Conservation (phyloP, 2,888 invertebrate species). For the Cyaniris semiargus region DNA sequence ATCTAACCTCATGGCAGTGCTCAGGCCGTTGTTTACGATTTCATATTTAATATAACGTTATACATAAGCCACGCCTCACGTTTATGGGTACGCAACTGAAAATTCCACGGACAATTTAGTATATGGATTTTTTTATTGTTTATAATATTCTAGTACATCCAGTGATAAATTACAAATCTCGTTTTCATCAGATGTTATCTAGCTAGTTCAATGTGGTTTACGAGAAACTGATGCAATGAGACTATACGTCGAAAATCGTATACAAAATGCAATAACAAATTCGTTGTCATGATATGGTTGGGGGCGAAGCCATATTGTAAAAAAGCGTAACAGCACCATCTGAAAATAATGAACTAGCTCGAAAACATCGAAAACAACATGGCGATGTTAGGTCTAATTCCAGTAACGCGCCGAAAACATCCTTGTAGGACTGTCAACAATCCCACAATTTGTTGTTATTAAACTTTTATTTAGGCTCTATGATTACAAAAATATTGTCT, state of each 20-base stretch:
- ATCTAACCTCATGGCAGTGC: conserved; percentile 50
- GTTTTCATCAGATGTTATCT: neutral
- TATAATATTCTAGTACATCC: neutral
- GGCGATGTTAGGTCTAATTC: too few species aligned
- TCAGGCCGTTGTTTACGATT: conserved; percentile 41
- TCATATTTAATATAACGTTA: conserved; percentile 10
- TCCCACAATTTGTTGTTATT: neutral
- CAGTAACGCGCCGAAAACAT: neutral
- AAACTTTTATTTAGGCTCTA: neutral
- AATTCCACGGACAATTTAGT: neutral
- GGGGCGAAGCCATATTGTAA: neutral
- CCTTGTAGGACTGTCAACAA: neutral
- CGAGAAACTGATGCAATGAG: neutral
- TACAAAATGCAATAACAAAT: conserved; percentile 12
- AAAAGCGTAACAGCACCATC: neutral
- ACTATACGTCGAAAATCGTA: neutral
- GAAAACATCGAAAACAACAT: neutral
- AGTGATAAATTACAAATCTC: neutral
- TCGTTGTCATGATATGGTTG: conserved; percentile 21
- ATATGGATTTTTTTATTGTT: neutral
- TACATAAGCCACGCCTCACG: neutral
- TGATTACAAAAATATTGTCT: conserved; percentile 13
- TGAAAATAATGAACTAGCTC: neutral
- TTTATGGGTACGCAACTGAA: neutral
- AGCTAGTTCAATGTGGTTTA: conserved; percentile 2